Evolutionary conservation across 2,113 vertebrate genomes (phyloP).

Genomic region (Peromyscus polionotus): DNA sequence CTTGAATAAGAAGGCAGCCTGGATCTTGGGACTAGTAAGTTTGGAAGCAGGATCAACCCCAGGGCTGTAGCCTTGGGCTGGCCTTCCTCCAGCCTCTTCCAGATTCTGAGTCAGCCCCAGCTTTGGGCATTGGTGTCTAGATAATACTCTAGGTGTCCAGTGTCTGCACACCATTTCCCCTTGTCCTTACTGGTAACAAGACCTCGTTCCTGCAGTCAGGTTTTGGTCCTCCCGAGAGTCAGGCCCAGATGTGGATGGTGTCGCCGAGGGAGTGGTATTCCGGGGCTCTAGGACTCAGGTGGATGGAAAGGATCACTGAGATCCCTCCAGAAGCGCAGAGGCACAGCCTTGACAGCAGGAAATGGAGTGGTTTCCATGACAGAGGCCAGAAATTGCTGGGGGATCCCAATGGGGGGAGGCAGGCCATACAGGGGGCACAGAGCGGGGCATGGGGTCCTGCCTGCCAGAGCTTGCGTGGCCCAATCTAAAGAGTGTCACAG

Average conservation of each 20-base stretch:
- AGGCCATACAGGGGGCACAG: fast-evolving
- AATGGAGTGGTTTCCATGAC: too few species aligned
- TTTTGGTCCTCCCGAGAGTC: too few species aligned
- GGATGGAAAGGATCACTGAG: neutral
- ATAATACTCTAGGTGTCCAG: too few species aligned
- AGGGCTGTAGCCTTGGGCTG: neutral
- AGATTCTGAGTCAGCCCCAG: neutral
- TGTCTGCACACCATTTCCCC: too few species aligned
- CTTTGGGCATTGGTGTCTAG: too few species aligned
- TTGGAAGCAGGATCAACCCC: neutral
- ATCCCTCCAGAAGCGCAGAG: neutral
- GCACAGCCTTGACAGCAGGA: neutral
- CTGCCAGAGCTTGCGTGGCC: fast-evolving
- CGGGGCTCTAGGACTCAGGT: fast-evolving
- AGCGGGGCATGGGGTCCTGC: fast-evolving
- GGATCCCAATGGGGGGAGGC: neutral
- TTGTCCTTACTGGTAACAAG: neutral
- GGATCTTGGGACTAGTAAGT: neutral
- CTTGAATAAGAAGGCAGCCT: too few species aligned
- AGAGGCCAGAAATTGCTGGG: fast-evolving
- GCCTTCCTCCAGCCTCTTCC: neutral
- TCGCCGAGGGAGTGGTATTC: neutral
- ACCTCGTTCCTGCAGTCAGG: neutral
- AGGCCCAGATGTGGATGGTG: neutral
- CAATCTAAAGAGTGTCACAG: fast-evolving